These are phyloP conservation scores for Hormaphis cornu DNA, from an alignment of 1,140 invertebrate species.

Conservation along the genomic window DNA sequence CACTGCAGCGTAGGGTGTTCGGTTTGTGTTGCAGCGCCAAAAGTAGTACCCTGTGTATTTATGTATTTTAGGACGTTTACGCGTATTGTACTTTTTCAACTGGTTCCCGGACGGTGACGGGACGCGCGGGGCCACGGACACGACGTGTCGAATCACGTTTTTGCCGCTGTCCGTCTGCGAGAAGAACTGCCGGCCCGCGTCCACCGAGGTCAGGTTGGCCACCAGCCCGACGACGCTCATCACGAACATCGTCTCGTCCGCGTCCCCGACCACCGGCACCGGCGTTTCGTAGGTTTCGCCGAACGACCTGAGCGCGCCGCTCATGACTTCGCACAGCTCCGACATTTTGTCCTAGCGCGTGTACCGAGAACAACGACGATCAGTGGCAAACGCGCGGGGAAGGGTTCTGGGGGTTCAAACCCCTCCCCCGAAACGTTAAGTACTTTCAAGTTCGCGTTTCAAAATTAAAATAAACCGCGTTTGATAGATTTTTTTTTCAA, in stretches of 20 bases:
- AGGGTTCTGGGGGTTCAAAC: too few species aligned
- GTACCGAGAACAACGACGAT: too few species aligned
- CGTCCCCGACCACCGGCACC: neutral
- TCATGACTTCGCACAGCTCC: neutral
- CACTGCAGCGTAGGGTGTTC: too few species aligned
- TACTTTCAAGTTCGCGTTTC: too few species aligned
- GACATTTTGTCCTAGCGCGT: neutral
- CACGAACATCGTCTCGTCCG: neutral
- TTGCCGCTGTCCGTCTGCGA: neutral
- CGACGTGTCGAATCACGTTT: neutral
- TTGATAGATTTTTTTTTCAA: too few species aligned
- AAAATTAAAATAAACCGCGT: too few species aligned
- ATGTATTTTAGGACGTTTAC: too few species aligned
- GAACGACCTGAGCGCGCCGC: neutral
- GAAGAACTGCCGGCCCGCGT: neutral
- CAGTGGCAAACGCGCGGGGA: too few species aligned
- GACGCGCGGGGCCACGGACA: neutral
- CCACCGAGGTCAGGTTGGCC: neutral
- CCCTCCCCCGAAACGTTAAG: too few species aligned
- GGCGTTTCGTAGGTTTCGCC: neutral
- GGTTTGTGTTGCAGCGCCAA: too few species aligned
- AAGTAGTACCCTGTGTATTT: too few species aligned
- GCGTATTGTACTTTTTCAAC: slow-evolving; percentile 20
- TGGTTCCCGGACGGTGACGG: neutral
- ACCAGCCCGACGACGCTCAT: neutral